Percentiles rank a stretch among this genome's conserved stretches.
Conservation (phyloP, 2,888 invertebrate species). For the Mesodorylaimus sp. region DNA sequence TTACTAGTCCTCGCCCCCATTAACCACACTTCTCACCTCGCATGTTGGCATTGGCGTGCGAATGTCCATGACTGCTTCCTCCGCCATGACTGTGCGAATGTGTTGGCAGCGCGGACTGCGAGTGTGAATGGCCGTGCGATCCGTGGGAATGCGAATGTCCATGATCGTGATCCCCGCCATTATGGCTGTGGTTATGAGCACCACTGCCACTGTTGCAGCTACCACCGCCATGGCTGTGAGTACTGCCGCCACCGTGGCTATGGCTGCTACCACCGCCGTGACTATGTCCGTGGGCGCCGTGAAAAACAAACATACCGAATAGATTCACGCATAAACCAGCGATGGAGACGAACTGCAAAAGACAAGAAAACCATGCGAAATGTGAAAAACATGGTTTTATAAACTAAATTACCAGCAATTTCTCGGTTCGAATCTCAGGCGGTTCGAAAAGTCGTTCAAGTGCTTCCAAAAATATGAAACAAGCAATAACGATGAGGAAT, state of each 20-base stretch:
- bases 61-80: slow-evolving; percentile 19
- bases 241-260: slow-evolving; percentile 22
- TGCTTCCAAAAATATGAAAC: slow-evolving; percentile 40
- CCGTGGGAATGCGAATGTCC: slow-evolving; percentile 4
- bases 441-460: slow-evolving; percentile 39
- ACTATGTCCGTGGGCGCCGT: slow-evolving; percentile 15
- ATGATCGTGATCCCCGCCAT: neutral
- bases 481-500: slow-evolving; percentile 40
- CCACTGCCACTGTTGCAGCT: slow-evolving; percentile 21
- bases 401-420: slow-evolving; percentile 32
- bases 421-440: slow-evolving; percentile 39
- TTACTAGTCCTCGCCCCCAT: no score
- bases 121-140: slow-evolving; percentile 30
- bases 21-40: slow-evolving; percentile 31
- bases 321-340: slow-evolving; percentile 40
- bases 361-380: neutral
- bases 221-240: slow-evolving; percentile 20
- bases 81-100: slow-evolving; percentile 18
- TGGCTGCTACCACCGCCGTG: slow-evolving; percentile 20
- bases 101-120: no score
- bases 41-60: slow-evolving; percentile 38
- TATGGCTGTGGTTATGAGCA: slow-evolving; percentile 13
- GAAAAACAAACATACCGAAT: slow-evolving; percentile 40
- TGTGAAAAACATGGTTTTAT: neutral
- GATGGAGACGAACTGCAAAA: slow-evolving; percentile 37